phyloP scores from a whole-genome alignment of 2,797 vertebrate species.

The Nannoperca obscura region DNA sequence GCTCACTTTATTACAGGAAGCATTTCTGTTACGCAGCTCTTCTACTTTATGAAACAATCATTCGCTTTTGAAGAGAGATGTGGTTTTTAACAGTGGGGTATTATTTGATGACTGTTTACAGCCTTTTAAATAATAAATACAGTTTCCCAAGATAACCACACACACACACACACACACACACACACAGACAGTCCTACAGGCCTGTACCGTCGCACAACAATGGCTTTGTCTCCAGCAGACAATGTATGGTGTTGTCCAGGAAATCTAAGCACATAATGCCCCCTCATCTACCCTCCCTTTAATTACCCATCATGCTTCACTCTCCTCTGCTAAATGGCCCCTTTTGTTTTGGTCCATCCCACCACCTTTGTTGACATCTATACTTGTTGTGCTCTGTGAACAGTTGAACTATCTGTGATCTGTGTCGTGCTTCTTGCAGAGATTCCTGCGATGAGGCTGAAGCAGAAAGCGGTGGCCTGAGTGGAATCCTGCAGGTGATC shows the following conservation, averaged over 20 bases:
- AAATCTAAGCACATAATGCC: constrained; percentile 64
- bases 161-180: not conserved
- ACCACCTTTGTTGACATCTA: constrained; percentile 64
- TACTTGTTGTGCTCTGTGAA: constrained; percentile 37
- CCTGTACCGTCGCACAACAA: constrained; percentile 64
- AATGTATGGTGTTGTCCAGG: constrained; percentile 75
- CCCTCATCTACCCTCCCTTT: constrained; percentile 65
- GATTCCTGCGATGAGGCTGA: constrained; percentile 60
- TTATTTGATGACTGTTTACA: constrained; percentile 33
- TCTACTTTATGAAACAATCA: not conserved
- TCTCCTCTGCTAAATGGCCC: constrained; percentile 58
- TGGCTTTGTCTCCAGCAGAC: constrained; percentile 72
- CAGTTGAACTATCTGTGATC: constrained; percentile 22
- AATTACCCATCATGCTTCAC: constrained; percentile 78
- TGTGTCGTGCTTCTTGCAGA: constrained; percentile 65
- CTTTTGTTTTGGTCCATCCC: constrained; percentile 67
- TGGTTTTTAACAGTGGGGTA: constrained; percentile 1
- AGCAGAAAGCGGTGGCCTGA: not conserved
- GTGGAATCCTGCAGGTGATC: not conserved
- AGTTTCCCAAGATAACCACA: constrained; percentile 45
- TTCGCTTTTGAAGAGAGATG: not conserved
- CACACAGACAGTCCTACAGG: constrained; percentile 51
- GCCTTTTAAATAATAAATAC: constrained; percentile 32
- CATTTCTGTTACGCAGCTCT: not conserved
- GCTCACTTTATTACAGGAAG: not conserved